Evolutionary conservation across 1,140 invertebrate species (phyloP), one percentile per base, ranked within the genome.

Genomic region (Drosophila ogumai): DNA sequence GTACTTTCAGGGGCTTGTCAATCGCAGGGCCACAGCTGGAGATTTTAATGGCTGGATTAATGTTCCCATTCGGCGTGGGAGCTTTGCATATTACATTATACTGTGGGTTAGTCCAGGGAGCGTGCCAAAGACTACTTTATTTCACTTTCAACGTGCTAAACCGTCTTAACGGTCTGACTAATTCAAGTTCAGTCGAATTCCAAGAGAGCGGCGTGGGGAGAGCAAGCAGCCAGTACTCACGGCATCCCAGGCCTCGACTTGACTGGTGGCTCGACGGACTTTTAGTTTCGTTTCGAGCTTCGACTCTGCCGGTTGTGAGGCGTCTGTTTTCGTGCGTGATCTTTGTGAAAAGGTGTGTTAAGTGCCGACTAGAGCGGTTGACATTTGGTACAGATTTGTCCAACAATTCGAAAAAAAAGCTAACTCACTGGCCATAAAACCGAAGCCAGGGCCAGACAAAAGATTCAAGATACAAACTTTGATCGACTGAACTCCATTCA

Each of bases 251-350:
- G 52, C 34, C 52, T 59, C 43, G 63, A 57, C 46, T 67, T 38
- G 38, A n/a, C 44, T 58, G 10, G 46, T 36, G 47, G 58, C 56
- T 52, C 38, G 10, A 7, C 47, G 59, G 67, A 88, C 90, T 91
- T 90, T 91, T 90, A 91, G 90, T 91, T 91, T 91, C 90, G 56
- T 90, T 91, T 76, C 40, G 60, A 86, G 76, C 72, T 68, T 75
- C 55, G 74, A 31, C 36, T 36, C 31, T 49, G 64, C 43, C 84
- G 76, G 84, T 84, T 87, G 84, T 87, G 58, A 31, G 28, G 2
- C 34, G 28, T 17, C 9, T 17, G 55, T n/a, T 10, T 57, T 49
- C 17, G 44, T 54, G 60, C 34, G 44, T 41, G 49, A 66, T 72
- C 43, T 73, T 38, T 69, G 10, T 32, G 17, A 72, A 71, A 47